These are phyloP conservation scores for Dipus sagitta DNA, from an alignment of 2,797 vertebrate species.

Conservation along the genomic window DNA sequence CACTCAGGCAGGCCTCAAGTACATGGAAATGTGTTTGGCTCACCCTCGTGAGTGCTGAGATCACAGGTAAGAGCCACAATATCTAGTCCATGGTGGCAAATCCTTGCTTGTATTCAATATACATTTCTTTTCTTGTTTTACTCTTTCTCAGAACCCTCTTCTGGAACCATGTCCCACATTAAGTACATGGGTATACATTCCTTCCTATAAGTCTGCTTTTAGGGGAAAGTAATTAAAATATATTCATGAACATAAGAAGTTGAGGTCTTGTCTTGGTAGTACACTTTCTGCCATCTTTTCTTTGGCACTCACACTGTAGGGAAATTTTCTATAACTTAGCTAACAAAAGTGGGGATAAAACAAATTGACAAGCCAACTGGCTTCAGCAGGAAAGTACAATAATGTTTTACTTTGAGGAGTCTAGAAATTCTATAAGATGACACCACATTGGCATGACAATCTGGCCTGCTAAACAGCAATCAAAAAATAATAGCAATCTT, in stretches of 20 bases:
- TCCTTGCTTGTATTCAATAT: not conserved
- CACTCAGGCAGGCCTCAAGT: too few species aligned
- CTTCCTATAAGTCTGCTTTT: slow-evolving; percentile 25
- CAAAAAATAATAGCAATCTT: not conserved
- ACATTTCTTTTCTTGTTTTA: not conserved
- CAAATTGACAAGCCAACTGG: not conserved
- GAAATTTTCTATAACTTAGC: not conserved
- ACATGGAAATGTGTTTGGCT: not conserved
- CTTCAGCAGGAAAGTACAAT: not conserved
- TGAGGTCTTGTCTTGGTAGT: not conserved
- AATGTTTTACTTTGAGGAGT: not conserved
- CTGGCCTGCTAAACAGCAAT: not conserved
- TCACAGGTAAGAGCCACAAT: not conserved
- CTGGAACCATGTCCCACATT: not conserved
- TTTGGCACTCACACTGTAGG: not conserved
- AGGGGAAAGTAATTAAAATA: not conserved
- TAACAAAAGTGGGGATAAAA: not conserved
- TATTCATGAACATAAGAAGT: not conserved
- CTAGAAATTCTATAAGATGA: not conserved
- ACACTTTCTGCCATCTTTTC: not conserved
- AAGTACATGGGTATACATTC: not conserved
- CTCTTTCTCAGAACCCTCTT: not conserved
- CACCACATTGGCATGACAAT: not conserved
- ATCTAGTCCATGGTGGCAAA: not conserved
- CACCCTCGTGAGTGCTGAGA: not conserved